These are phyloP conservation scores for Chaenocephalus aceratus DNA, from an alignment of 2,113 vertebrate genomes.

Conservation along the genomic window DNA sequence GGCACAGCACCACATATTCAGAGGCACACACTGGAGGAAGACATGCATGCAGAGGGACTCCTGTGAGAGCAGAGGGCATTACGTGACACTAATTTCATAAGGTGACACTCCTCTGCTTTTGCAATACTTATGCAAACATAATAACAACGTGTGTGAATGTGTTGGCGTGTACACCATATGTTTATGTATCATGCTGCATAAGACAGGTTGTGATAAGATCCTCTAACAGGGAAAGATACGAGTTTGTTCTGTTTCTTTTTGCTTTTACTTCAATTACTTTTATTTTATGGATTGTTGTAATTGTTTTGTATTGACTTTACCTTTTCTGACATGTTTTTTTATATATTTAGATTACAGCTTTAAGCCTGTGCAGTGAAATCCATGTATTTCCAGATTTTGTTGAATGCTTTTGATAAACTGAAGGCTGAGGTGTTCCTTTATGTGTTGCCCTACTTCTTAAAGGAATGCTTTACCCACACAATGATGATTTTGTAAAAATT, in stretches of 20 bases:
- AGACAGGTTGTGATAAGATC: not conserved
- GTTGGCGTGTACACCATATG: not conserved
- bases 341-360: no score
- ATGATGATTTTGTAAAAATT: no score
- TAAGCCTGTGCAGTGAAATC: no score
- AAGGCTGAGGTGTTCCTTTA: no score
- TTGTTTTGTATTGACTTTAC: no score
- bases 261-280: no score
- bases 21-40: not conserved
- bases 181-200: not conserved
- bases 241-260: not conserved
- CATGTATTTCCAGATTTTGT: no score
- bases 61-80: conserved; percentile 12
- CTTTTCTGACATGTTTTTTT: not conserved
- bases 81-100: conserved; percentile 54
- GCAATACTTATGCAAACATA: conserved; percentile 4
- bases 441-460: no score
- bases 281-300: no score
- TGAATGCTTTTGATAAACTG: no score
- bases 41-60: not conserved
- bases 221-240: no score
- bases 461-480: no score
- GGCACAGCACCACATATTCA: conserved; percentile 51
- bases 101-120: conserved; percentile 1
- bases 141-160: not conserved